Percentiles rank a stretch among this genome's conserved stretches.
phyloP scores from a whole-genome alignment of 1,140 invertebrate genomes.

The Thaumatotibia leucotreta region DNA sequence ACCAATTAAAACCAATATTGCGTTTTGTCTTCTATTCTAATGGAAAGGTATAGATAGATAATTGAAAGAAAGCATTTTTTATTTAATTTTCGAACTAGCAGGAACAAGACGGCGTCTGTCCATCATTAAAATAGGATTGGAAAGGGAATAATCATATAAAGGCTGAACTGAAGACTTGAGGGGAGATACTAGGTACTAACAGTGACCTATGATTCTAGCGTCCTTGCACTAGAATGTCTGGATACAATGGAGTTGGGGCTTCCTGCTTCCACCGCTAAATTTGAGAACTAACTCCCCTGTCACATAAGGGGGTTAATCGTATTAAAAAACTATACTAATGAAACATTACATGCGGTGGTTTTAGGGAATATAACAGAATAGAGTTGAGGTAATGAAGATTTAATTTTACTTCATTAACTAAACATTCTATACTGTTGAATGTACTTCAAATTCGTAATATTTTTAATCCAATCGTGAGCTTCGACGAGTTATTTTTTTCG shows the following conservation, averaged over 20 bases:
- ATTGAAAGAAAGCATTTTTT: not conserved
- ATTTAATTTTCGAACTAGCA: not conserved
- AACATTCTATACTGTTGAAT: not conserved
- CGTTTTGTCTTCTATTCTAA: not conserved
- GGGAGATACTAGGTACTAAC: not conserved
- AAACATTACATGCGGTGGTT: not conserved
- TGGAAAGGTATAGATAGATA: constrained; percentile 1
- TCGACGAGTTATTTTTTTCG: not conserved
- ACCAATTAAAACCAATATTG: constrained; percentile 10
- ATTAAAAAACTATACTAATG: not conserved
- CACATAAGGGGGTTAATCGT: not conserved
- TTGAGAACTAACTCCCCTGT: not conserved
- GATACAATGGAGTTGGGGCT: not conserved
- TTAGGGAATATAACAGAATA: not conserved
- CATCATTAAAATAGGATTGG: not conserved
- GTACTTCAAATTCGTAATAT: not conserved
- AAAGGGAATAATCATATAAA: not conserved
- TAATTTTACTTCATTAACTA: not conserved
- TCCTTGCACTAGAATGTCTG: not conserved
- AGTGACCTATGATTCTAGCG: not conserved
- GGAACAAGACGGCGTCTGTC: not conserved
- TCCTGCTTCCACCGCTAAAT: not conserved
- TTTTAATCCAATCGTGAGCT: not conserved
- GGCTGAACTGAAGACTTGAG: not conserved
- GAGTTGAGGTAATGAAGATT: not conserved